phyloP scores from a whole-genome alignment of 2,113 vertebrate genomes.

The Polypterus bichir region DNA sequence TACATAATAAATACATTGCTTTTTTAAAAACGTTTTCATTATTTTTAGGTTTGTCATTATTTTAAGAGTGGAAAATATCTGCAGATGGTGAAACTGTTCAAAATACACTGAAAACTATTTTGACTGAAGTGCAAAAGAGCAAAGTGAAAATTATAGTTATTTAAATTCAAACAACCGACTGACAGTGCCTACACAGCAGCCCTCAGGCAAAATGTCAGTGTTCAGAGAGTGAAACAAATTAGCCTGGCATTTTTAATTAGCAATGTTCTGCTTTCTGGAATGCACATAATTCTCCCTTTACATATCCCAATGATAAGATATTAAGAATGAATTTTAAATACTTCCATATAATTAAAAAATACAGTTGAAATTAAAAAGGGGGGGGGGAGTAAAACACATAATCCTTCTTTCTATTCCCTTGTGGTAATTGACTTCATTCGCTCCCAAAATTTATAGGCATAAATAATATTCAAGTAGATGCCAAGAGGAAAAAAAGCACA shows the following conservation, averaged over 20 bases:
- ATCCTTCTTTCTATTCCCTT: background rate
- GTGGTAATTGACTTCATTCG: no score
- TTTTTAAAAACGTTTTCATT: no score
- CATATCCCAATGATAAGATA: conserved; percentile 3
- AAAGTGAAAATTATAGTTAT: conserved; percentile 47
- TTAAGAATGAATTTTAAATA: conserved; percentile 2
- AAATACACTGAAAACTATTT: conserved; percentile 11
- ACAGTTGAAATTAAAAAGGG: background rate
- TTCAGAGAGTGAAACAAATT: conserved; percentile 43
- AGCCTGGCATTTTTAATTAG: conserved; percentile 42
- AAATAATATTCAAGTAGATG: no score
- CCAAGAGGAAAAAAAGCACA: background rate
- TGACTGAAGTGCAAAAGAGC: conserved; percentile 31
- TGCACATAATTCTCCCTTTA: conserved; percentile 12
- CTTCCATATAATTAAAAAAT: conserved; percentile 5
- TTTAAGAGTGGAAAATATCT: background rate
- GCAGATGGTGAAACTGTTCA: background rate
- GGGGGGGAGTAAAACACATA: background rate
- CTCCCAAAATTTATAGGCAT: no score
- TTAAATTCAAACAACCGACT: conserved; percentile 43
- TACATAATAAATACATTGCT: no score
- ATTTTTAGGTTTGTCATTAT: background rate
- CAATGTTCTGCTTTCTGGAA: conserved; percentile 28
- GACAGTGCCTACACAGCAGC: conserved; percentile 35
- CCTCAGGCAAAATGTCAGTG: conserved; percentile 31